Evolutionary conservation across 2,797 vertebrate species (phyloP).

Genomic region (Sebastes paucispinis): DNA sequence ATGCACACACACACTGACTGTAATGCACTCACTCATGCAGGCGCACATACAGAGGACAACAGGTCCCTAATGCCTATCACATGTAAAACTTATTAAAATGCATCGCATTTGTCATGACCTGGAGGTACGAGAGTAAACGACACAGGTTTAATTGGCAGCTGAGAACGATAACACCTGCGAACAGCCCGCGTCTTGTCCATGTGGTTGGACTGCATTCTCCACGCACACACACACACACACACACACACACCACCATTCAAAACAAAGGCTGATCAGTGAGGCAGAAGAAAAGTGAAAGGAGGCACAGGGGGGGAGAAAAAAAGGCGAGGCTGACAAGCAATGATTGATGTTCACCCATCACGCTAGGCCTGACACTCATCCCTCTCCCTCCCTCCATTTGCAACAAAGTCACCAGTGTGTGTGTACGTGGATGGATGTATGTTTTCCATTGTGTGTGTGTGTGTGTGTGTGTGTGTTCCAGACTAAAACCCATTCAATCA

Average conservation of each 20-base stretch:
- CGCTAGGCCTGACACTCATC: conserved; percentile 72
- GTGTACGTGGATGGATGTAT: conserved; percentile 40
- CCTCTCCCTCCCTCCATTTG: conserved; percentile 65
- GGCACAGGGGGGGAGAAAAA: conserved; percentile 27
- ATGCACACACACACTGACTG: not conserved
- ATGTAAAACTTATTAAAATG: conserved; percentile 51
- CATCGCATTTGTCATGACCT: conserved; percentile 48
- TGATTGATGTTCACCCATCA: conserved; percentile 83
- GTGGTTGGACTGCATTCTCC: conserved; percentile 52
- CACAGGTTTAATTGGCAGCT: conserved; percentile 60
- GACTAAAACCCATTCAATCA: conserved; percentile 81
- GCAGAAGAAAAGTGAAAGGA: conserved; percentile 70
- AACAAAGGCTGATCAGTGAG: conserved; percentile 78
- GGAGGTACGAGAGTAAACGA: conserved; percentile 38
- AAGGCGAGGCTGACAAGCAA: conserved; percentile 73
- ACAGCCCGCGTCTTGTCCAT: conserved; percentile 47
- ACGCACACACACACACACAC: conserved; percentile 32
- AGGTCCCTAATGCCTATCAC: conserved; percentile 45
- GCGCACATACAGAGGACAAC: conserved; percentile 12
- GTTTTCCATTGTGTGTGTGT: conserved; percentile 43
- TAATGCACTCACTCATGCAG: not conserved
- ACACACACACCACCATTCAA: conserved; percentile 43
- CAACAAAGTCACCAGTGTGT: conserved; percentile 73
- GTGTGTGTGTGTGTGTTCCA: conserved; percentile 56
- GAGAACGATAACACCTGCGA: conserved; percentile 70